phyloP scores from a whole-genome alignment of 2,797 vertebrate species.

The Pseudochirops corinnae region DNA sequence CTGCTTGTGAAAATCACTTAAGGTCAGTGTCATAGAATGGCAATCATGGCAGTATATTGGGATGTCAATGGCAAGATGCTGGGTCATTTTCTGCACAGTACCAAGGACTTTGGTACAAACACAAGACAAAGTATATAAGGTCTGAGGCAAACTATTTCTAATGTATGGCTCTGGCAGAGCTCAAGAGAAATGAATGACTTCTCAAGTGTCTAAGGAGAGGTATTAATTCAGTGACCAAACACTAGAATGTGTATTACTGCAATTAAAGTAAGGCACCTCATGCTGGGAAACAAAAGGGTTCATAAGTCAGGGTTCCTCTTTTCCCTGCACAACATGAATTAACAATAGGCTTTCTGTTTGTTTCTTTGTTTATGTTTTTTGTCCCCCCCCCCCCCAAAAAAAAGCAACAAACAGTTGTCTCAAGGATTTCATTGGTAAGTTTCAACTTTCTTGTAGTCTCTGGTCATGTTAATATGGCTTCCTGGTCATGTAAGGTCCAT shows the following conservation, averaged over 20 bases:
- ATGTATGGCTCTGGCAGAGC: conserved; percentile 8
- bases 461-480: not conserved
- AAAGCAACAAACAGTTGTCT: not conserved
- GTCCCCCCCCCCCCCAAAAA: rapidly evolving
- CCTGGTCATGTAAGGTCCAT: not conserved
- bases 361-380: not conserved
- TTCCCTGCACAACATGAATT: not conserved
- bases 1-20: not conserved
- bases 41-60: conserved; percentile 16
- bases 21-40: not conserved
- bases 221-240: conserved; percentile 13
- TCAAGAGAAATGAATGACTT: conserved; percentile 45
- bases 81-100: not conserved
- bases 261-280: not conserved
- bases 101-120: conserved; percentile 6
- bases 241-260: not conserved
- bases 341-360: not conserved
- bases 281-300: not conserved
- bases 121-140: not conserved
- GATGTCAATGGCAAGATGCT: not conserved
- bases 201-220: not conserved
- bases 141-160: not conserved
- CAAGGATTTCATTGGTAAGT: not conserved
- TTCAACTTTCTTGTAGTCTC: not conserved
- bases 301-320: not conserved